Conservation (phyloP, 2,113 vertebrate species). For the Zapornia atra region DNA sequence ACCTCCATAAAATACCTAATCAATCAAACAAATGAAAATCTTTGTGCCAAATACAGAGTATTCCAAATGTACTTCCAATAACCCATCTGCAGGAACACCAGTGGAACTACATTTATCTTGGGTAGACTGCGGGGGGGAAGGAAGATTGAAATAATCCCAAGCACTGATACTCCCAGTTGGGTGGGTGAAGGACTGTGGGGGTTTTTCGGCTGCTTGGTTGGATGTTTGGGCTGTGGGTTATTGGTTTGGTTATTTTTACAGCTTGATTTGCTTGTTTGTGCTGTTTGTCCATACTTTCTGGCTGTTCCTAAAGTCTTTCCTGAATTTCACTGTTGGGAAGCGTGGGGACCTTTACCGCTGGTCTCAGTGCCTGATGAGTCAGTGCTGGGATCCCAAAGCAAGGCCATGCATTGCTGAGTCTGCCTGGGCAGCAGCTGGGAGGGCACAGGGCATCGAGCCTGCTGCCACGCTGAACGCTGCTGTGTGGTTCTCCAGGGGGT, state of each 20-base stretch:
- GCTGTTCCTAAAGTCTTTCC: background rate
- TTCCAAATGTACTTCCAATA: background rate
- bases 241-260: background rate
- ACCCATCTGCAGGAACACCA: background rate
- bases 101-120: background rate
- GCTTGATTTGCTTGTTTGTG: background rate
- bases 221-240: background rate
- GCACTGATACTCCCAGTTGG: background rate
- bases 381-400: rapidly evolving
- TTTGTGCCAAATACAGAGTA: background rate
- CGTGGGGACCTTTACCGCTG: background rate
- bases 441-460: rapidly evolving
- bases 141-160: background rate
- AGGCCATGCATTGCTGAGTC: background rate
- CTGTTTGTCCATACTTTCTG: background rate
- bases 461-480: rapidly evolving
- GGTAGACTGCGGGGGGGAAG: background rate
- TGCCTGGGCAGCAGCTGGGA: background rate
- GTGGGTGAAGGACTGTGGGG: background rate
- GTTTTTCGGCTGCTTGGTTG: background rate
- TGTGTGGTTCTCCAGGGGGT: rapidly evolving
- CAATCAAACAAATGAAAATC: background rate
- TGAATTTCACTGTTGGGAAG: background rate
- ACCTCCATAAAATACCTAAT: background rate
- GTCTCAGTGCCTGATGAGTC: background rate